Conservation (phyloP, 2,113 vertebrate species). For the Fukomys damarensis region DNA sequence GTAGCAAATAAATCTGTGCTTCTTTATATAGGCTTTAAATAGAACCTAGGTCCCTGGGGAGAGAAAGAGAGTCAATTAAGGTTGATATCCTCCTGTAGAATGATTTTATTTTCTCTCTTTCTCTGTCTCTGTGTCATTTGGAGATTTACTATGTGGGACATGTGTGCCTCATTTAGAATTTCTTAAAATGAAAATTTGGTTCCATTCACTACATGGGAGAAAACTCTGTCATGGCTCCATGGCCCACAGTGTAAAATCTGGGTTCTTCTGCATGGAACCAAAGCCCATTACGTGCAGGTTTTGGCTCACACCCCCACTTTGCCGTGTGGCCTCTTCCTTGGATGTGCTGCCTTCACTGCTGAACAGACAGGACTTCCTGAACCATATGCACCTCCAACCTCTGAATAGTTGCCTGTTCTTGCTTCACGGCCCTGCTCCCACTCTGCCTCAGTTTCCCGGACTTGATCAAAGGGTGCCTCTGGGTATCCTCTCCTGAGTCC, state of each 20-base stretch:
- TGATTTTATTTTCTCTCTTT: not conserved
- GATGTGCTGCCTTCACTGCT: fast-evolving
- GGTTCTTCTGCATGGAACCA: not conserved
- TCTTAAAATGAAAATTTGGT: constrained; percentile 8
- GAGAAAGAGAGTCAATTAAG: not conserved
- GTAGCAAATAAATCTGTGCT: not conserved
- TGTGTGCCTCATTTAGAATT: not conserved
- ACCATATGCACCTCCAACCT: fast-evolving
- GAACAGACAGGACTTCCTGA: not conserved
- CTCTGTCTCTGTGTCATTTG: not conserved
- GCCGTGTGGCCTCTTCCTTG: not conserved
- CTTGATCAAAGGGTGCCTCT: not conserved
- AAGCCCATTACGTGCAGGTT: not conserved
- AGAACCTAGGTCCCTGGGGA: not conserved
- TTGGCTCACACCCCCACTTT: not conserved
- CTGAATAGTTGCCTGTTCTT: not conserved
- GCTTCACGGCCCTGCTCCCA: not conserved
- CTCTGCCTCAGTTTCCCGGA: not conserved
- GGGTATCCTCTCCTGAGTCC: not conserved
- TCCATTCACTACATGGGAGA: not conserved
- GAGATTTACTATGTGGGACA: not conserved
- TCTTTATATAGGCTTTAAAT: not conserved
- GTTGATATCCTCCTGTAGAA: not conserved
- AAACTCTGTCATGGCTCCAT: not conserved
- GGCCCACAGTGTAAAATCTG: not conserved